Evolutionary conservation across 2,797 vertebrate species (phyloP).

Genomic region (Thunnus albacares): DNA sequence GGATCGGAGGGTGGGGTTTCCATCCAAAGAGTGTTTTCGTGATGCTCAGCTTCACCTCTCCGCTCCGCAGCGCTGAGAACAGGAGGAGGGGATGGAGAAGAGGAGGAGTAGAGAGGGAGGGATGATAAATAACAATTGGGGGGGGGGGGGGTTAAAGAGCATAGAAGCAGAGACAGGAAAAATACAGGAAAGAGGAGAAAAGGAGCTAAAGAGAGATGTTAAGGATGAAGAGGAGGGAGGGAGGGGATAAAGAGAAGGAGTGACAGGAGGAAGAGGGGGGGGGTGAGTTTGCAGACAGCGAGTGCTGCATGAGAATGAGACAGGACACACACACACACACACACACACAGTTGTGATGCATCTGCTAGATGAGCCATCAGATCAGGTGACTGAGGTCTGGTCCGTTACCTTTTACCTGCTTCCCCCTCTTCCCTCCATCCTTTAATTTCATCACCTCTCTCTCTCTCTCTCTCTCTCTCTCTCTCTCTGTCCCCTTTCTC

Average conservation of each 20-base stretch:
- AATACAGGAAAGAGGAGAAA: background rate
- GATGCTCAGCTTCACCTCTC: constrained; percentile 61
- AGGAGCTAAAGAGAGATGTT: background rate
- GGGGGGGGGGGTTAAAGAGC: constrained; percentile 31
- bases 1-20: constrained; percentile 11
- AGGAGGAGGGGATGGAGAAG: constrained; percentile 10
- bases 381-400: constrained; percentile 65
- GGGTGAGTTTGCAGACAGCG: constrained; percentile 35
- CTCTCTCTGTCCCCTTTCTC: background rate
- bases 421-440: constrained; percentile 48
- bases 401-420: constrained; percentile 67
- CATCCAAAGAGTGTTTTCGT: constrained; percentile 49
- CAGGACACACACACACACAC: constrained; percentile 29
- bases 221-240: background rate
- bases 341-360: constrained; percentile 50
- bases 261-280: constrained; percentile 23
- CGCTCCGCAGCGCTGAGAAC: constrained; percentile 27
- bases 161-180: background rate
- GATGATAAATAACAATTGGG: constrained; percentile 7
- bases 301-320: constrained; percentile 65
- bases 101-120: background rate
- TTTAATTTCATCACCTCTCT: constrained; percentile 19
- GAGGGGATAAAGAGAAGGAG: constrained; percentile 6
- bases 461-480: background rate
- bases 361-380: constrained; percentile 63